These are phyloP conservation scores for Gymnorhina tibicen DNA, from an alignment of 2,113 vertebrate genomes.

Conservation along the genomic window DNA sequence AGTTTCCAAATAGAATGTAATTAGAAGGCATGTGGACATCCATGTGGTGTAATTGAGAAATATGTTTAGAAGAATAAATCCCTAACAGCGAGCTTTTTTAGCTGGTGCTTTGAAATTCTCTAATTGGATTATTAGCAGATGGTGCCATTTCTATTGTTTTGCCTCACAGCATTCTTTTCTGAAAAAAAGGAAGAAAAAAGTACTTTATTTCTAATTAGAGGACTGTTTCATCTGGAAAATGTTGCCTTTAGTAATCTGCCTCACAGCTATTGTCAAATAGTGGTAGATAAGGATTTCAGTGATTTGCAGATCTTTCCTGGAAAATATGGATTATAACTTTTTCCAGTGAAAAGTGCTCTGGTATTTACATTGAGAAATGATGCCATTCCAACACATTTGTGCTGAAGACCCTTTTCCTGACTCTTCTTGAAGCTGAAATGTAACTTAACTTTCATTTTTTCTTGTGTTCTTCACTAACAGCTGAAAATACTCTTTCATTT, in stretches of 20 bases:
- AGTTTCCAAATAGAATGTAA: conserved; percentile 14
- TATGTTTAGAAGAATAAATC: conserved; percentile 50
- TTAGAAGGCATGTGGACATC: conserved; percentile 50
- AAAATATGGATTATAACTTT: not conserved
- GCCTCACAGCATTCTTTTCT: conserved; percentile 27
- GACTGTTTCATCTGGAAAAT: conserved; percentile 25
- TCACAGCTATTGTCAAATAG: conserved; percentile 43
- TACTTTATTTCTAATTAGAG: conserved; percentile 40
- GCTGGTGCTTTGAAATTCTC: conserved; percentile 57
- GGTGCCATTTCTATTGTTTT: conserved; percentile 62
- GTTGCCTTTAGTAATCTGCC: conserved; percentile 30
- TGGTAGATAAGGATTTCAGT: conserved; percentile 14
- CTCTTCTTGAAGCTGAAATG: not conserved
- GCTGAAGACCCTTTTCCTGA: not conserved
- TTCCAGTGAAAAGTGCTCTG: not conserved
- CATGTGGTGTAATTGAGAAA: conserved; percentile 35
- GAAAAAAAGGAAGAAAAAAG: conserved; percentile 26
- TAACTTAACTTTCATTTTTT: not conserved
- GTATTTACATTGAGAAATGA: not conserved
- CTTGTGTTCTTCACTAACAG: not conserved
- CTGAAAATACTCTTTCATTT: not conserved
- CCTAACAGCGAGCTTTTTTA: conserved; percentile 21
- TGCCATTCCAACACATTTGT: not conserved
- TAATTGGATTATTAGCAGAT: conserved; percentile 73
- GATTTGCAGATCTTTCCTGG: not conserved